Evolutionary conservation across 2,113 vertebrate species (phyloP), one percentile per base, ranked within the genome.

Genomic region (Heterotis niloticus): DNA sequence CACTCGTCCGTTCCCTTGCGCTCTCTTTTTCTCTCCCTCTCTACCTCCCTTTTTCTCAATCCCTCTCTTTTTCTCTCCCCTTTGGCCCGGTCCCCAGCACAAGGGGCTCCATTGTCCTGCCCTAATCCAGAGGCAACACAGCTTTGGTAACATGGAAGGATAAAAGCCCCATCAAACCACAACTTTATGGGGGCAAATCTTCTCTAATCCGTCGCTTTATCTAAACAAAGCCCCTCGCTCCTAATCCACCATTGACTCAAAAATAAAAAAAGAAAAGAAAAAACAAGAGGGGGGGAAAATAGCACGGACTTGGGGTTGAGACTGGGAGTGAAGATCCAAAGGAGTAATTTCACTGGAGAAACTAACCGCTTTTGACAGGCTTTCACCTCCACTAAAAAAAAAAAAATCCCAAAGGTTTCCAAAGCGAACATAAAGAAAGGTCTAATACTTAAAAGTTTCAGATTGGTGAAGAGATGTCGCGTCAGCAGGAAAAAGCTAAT

Each of bases 121-220:
- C 89, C 92, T 97, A 96, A 97, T 97, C 95, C 95, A 91, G 91
- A 92, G 93, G 94, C 94, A 95, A 95, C 94, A 94, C 94, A 94
- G 95, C 94, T 95, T 96, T 95, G 95, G 93, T 94, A 93, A 95
- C 95, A 95, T 93, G 94, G 92, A 93, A 92, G 95, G 95, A 97
- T 97, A 96, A 97, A 96, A 96, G 95, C 94, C 92, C 94, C 95
- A 96, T 96, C 95, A 96, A 96, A 96, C 95, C 94, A 95, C 93
- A 95, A 96, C 94, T 96, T 97, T 96, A 96, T 96, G 93, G 94
- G 93, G 93, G 94, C 94, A 97, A 97, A 97, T 96, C 95, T 96
- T 94, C 92, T 92, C 93, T 97, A 97, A 97, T 96, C 95, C 95
- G 90, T 95, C 93, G 95, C 95, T 97, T 96, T 96, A 96, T 94